Conservation (phyloP, 2,888 invertebrate species). For the Hermodice carunculata region DNA sequence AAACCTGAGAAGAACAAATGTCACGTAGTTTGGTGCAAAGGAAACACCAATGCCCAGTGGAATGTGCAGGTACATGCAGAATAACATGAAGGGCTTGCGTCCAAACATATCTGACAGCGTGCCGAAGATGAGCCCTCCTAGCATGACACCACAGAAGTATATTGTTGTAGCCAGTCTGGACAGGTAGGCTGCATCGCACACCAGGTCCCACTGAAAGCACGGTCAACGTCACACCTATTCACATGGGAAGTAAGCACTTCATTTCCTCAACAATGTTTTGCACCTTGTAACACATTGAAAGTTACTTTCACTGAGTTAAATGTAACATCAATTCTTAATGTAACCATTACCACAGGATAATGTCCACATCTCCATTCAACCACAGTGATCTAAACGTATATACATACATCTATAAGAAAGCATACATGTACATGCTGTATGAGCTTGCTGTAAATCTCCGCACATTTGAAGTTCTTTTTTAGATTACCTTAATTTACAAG, state of each 20-base stretch:
- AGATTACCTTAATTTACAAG: no score
- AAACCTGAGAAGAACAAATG: slow-evolving; percentile 55
- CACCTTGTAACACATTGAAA: no score
- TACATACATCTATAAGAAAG: no score
- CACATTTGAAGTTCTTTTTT: no score
- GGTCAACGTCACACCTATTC: background rate
- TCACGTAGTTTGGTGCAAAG: slow-evolving; percentile 45
- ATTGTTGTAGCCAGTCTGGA: slow-evolving; percentile 56
- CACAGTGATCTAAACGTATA: no score
- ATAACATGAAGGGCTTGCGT: slow-evolving; percentile 53
- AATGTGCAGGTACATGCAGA: slow-evolving; percentile 49
- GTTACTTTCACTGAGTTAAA: no score
- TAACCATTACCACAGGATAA: no score
- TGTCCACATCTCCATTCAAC: no score
- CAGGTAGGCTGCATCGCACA: slow-evolving; percentile 49
- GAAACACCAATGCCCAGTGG: slow-evolving; percentile 50
- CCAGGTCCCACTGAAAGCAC: slow-evolving; percentile 56
- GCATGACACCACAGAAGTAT: slow-evolving; percentile 63
- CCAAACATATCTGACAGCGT: slow-evolving; percentile 58
- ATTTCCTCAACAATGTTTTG: background rate
- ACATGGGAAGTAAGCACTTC: no score
- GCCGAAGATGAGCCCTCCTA: slow-evolving; percentile 61
- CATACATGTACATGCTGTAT: no score
- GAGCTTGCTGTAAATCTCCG: no score
- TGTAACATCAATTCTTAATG: no score